Percentiles rank a stretch among this genome's conserved stretches.
phyloP scores from a whole-genome alignment of 2,113 vertebrate genomes.

The Eubucco bourcierii region DNA sequence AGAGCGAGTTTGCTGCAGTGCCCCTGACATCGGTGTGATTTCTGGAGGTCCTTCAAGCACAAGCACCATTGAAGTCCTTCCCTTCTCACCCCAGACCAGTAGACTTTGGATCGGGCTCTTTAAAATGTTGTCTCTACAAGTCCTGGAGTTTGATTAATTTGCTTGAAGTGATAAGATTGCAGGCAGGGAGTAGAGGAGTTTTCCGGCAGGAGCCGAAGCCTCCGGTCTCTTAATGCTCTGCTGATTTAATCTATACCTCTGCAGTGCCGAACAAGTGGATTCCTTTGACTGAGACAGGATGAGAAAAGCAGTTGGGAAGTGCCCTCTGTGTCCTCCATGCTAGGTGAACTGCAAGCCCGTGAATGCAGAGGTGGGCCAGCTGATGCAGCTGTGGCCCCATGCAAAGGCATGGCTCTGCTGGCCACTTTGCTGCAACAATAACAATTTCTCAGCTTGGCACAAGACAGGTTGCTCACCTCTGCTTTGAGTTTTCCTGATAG shows the following conservation, averaged over 20 bases:
- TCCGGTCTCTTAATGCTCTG: background rate
- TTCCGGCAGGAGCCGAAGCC: background rate
- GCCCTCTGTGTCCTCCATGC: background rate
- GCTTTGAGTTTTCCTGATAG: background rate
- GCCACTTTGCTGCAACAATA: background rate
- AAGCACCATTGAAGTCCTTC: background rate
- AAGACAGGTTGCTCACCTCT: background rate
- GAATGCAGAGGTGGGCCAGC: background rate
- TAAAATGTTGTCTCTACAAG: background rate
- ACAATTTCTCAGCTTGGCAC: background rate
- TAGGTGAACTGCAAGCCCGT: background rate
- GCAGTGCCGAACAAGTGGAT: background rate
- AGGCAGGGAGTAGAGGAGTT: background rate
- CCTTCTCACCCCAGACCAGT: background rate
- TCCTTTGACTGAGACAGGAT: background rate
- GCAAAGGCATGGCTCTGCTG: background rate
- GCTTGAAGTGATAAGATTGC: background rate
- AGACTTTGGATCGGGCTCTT: background rate
- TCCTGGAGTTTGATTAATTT: background rate
- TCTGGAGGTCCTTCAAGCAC: background rate
- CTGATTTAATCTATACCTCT: background rate
- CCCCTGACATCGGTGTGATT: background rate
- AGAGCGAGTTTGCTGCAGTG: background rate
- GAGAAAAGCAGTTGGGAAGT: background rate
- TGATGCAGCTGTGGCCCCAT: background rate